phyloP scores from a whole-genome alignment of 2,797 vertebrate species.

The Hypotaenidia philippensis region DNA sequence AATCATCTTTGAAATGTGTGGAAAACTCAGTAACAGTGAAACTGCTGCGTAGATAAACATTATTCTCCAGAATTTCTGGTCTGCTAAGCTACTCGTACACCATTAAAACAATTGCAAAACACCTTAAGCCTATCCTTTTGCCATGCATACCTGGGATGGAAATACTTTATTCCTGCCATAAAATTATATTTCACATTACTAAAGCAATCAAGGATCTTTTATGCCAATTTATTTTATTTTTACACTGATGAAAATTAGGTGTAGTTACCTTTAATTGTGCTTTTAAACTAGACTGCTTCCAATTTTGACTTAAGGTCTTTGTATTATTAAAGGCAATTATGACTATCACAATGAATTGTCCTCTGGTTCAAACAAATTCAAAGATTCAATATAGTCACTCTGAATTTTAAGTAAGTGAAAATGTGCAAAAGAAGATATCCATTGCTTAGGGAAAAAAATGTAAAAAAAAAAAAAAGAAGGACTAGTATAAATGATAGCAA shows the following conservation, averaged over 20 bases:
- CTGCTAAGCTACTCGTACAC: not conserved
- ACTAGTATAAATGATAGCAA: not conserved
- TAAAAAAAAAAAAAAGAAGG: not conserved
- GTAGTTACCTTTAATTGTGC: not conserved
- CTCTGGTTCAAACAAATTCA: not conserved
- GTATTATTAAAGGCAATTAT: not conserved
- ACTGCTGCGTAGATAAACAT: not conserved
- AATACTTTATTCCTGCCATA: not conserved
- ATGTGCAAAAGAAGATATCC: not conserved
- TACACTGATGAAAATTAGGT: not conserved
- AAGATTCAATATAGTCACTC: not conserved
- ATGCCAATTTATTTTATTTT: not conserved
- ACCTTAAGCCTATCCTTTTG: not conserved
- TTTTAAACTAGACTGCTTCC: not conserved
- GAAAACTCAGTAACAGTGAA: not conserved
- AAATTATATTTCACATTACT: not conserved
- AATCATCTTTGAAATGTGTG: not conserved
- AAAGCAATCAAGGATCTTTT: not conserved
- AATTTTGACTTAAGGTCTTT: not conserved
- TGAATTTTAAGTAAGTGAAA: not conserved
- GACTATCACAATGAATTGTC: not conserved
- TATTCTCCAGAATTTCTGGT: not conserved
- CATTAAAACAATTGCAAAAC: not conserved
- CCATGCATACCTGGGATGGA: not conserved
- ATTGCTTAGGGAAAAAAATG: not conserved